Evolutionary conservation across 35 echinoderm and acorn worm species (phyloP), one percentile per base, ranked within the genome.

Genomic region (Strongylocentrotus purpuratus): DNA sequence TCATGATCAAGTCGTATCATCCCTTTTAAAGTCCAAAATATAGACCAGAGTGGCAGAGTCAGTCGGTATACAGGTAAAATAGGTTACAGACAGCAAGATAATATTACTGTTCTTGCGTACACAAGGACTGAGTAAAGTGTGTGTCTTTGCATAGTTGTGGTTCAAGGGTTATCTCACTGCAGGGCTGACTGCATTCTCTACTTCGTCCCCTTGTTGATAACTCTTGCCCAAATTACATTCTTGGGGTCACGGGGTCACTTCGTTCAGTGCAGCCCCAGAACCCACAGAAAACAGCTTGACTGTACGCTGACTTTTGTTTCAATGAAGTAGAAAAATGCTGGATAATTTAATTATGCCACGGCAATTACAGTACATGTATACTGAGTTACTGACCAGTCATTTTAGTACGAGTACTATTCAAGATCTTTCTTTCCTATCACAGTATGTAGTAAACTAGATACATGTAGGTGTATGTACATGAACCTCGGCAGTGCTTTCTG

Each of bases 181-280:
- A 50, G 32, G 91, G 91, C 32, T 58, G 6, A 5, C 6, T 47
- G 46, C 48, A 93, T 93, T 93, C 91, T 5, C 45, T 93, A 45
- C 91, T 58, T 93, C 31, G 46, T 31, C 46, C 33, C 48, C n/a
- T 7, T 93, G 91, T 93, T 93, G 91, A 93, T 93, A 93, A 93
- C 32, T 93, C 46, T 93, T 58, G 48, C 91, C 91, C 91, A 93
- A 93, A 93, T 93, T 93, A 93, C 91, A 93, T 93, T 93, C 91
- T 58, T 47, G 47, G 91, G 91, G 91, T 93, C 46, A 93, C 46
- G 1, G 91, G 91, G 91, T 93, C 91, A 93, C 48, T 93, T 13
- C 91, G 33, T 89, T 89, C 87, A 89, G 9, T 45, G 87, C 87
- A 78, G 65, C 65, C 65, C 9, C 65, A 28, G 25, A 22, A 78